Evolutionary conservation across 2,888 invertebrate species (phyloP).

Genomic region (Oconnorella tubifera): DNA sequence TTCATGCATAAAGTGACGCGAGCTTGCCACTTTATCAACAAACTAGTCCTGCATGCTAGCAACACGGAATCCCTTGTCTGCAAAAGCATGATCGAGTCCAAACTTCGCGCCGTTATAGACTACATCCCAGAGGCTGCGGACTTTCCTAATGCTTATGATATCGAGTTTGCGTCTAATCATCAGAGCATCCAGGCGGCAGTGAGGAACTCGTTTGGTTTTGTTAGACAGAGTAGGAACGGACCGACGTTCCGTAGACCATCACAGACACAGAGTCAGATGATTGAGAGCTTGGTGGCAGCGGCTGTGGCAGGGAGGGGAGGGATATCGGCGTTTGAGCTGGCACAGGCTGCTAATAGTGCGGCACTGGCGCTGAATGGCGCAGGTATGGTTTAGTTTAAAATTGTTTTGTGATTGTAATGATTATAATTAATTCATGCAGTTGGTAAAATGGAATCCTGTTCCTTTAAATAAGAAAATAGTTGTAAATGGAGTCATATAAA

Average conservation of each 20-base stretch:
- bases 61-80: not conserved
- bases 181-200: conserved; percentile 78
- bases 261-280: not conserved
- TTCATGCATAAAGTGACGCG: not conserved
- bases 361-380: no score
- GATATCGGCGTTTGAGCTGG: no score
- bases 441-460: no score
- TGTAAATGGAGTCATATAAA: no score
- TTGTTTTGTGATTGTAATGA: no score
- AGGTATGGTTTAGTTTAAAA: no score
- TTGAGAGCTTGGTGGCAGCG: not conserved
- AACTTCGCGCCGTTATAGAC: conserved; percentile 76
- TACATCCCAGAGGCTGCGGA: conserved; percentile 73
- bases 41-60: not conserved
- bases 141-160: conserved; percentile 60
- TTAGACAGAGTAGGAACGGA: conserved; percentile 68
- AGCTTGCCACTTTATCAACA: not conserved
- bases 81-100: conserved; percentile 75
- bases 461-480: no score
- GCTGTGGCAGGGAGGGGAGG: no score
- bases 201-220: conserved; percentile 88
- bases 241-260: conserved; percentile 39
- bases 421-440: no score
- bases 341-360: no score
- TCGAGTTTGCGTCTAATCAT: conserved; percentile 95